Base-by-base conservation (phyloP, 2,888 invertebrate species). In the Allygus modestus region DNA sequence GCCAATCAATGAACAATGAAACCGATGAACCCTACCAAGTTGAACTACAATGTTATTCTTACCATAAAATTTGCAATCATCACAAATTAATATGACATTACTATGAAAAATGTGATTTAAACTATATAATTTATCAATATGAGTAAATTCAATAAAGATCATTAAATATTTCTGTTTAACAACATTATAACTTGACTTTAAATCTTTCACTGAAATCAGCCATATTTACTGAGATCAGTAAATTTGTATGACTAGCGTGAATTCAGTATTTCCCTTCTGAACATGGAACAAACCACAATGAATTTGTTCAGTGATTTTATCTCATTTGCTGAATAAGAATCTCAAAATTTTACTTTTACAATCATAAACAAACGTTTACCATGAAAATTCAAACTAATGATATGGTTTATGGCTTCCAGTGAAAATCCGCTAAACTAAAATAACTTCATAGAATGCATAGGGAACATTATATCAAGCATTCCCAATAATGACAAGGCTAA, bases 1-100 rank as follows among this genome's bases (percentile, higher is more conserved):
- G 82, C 82, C 82, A 82, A 43, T 73, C 69, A 73, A 43, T 41
- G 65, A 28, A 65, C 31, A 65, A 65, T 65, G 65, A 65, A 54
- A 31, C 17, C 31, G 65, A 28, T 65, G 65, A 65, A 12, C 12
- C 65, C 31, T 65, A 65, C 65, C 20, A 54, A 54, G 12, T 46
- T 54, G 2, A 54, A 54, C 54, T 23, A 5, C 23, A 54, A 54
- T 54, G 4, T 12, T 51, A 51, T 2, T 17, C 9, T 11, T 17
- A 51, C 9, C 4, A 51, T 17, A 17, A 51, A 23, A 54, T 23
- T 54, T 23, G 20, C 23, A 54, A 15, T 46, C 12, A 46, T 46
- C 17, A 46, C 9, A 46, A 1, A 46, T 46, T 37, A 7, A 37
- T 7, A 37, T 37, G 4, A 37, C 37, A 37, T 37, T 37, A n/a